Evolutionary conservation across 2,888 invertebrate genomes (phyloP).

Genomic region (Escarpia spicata): DNA sequence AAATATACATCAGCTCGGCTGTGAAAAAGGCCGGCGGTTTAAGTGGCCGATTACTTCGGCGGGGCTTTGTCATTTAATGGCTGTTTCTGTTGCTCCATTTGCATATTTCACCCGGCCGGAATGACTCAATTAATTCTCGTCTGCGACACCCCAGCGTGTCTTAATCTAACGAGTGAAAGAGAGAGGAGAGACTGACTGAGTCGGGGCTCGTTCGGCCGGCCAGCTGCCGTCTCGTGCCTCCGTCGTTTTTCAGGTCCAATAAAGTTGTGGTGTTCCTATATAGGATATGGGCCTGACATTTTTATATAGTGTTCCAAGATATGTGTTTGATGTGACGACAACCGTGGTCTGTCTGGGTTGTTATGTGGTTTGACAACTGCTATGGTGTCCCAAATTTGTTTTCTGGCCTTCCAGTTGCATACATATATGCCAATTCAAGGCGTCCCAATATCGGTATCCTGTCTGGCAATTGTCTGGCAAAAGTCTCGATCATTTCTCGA

Average conservation of each 20-base stretch:
- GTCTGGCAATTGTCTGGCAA: too few species aligned
- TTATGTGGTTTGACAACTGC: neutral
- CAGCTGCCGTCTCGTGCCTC: neutral
- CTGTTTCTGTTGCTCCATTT: neutral
- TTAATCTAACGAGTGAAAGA: neutral
- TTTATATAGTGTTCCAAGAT: too few species aligned
- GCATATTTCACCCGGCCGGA: conserved; percentile 3
- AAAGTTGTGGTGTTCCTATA: neutral
- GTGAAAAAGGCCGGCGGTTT: conserved; percentile 16
- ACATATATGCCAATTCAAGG: too few species aligned
- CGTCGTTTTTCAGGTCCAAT: neutral
- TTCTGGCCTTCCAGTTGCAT: too few species aligned
- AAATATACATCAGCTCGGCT: conserved; percentile 13
- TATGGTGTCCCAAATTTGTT: neutral
- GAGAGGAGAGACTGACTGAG: neutral
- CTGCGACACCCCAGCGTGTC: conserved; percentile 6
- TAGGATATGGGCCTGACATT: too few species aligned
- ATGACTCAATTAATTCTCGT: conserved; percentile 7
- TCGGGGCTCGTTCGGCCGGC: neutral
- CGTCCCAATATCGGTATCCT: too few species aligned
- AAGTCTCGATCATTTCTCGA: too few species aligned
- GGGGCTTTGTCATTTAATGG: conserved; percentile 4
- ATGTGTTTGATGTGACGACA: too few species aligned
- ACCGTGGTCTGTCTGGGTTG: too few species aligned
- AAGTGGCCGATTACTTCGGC: conserved; percentile 11